These are phyloP conservation scores for Sander lucioperca DNA, from an alignment of 2,113 vertebrate species.

Conservation along the genomic window DNA sequence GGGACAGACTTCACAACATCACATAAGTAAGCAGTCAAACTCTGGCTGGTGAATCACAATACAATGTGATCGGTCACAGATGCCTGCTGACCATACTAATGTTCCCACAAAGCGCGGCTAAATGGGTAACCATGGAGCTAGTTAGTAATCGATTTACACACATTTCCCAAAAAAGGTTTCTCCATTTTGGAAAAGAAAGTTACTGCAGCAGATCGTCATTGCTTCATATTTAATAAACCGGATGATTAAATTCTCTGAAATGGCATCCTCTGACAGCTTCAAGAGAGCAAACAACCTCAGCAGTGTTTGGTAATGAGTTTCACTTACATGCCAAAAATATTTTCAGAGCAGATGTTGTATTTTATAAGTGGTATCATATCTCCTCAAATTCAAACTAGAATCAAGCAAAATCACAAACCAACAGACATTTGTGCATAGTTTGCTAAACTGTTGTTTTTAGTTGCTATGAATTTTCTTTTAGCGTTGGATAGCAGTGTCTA, in stretches of 20 bases:
- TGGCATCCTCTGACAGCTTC: background rate
- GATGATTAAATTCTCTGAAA: background rate
- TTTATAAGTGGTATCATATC: background rate
- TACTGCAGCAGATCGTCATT: background rate
- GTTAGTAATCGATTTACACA: background rate
- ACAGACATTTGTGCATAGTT: background rate
- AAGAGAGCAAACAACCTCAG: slow-evolving; percentile 2
- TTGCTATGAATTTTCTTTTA: background rate
- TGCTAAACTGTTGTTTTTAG: background rate
- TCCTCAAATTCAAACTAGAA: background rate
- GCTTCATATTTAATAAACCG: background rate
- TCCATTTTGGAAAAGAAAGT: background rate
- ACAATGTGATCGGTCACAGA: background rate
- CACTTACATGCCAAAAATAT: background rate
- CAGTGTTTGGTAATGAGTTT: background rate
- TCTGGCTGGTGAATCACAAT: background rate
- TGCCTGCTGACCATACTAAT: background rate
- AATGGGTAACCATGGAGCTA: background rate
- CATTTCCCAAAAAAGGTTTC: background rate
- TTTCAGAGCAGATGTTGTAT: background rate
- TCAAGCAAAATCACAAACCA: background rate
- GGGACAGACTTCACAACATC: background rate
- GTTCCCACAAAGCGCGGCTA: background rate
- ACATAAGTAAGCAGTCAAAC: slow-evolving; percentile 3
- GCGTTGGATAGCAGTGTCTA: background rate